Evolutionary conservation across 2,797 vertebrate genomes (phyloP).

Genomic region (Oreochromis mossambicus): DNA sequence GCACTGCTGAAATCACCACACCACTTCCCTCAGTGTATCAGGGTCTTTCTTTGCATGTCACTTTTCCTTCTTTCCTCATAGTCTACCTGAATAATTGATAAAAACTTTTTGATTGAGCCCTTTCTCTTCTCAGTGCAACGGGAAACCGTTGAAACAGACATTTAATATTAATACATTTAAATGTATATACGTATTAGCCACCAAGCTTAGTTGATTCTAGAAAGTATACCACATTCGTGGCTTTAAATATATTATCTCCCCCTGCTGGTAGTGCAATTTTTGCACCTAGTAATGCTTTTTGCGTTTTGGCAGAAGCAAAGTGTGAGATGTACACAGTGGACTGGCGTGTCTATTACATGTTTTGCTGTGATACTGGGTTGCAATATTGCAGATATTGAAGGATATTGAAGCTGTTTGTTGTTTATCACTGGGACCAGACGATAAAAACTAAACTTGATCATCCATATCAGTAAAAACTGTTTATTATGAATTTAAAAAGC

Average conservation of each 20-base stretch:
- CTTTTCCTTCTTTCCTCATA: slow-evolving; percentile 2
- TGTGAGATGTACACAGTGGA: not conserved
- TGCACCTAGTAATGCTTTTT: not conserved
- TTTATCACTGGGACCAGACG: not conserved
- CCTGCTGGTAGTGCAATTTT: not conserved
- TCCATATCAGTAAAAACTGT: not conserved
- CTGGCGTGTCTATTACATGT: too few relatives aligned
- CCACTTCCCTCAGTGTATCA: slow-evolving; percentile 11
- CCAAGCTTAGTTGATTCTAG: not conserved
- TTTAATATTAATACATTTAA: not conserved
- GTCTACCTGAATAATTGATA: not conserved
- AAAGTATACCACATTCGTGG: not conserved
- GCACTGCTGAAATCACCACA: slow-evolving; percentile 37
- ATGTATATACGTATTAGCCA: not conserved
- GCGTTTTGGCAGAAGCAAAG: not conserved
- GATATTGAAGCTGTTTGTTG: not conserved
- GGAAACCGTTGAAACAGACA: not conserved
- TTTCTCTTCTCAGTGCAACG: not conserved
- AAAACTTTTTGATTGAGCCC: slow-evolving; percentile 5
- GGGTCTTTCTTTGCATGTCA: slow-evolving; percentile 27
- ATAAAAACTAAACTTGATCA: not conserved
- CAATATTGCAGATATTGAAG: slow-evolving; percentile 16
- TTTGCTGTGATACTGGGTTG: too few relatives aligned
- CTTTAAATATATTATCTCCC: not conserved
- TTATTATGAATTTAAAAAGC: not conserved